Evolutionary conservation across 2,113 vertebrate genomes (phyloP).

Genomic region (Podilymbus podiceps): DNA sequence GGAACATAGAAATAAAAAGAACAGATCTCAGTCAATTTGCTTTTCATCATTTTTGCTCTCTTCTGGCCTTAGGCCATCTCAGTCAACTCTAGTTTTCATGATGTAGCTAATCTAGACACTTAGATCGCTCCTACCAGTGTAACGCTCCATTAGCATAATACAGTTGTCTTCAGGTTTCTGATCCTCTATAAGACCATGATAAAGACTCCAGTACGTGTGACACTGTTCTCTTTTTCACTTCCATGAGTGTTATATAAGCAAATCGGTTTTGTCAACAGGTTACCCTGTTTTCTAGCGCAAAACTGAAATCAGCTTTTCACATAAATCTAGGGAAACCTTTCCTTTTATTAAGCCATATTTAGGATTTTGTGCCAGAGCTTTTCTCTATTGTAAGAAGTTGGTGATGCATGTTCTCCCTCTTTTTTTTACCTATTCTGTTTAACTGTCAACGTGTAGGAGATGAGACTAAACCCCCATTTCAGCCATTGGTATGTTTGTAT

Average conservation of each 20-base stretch:
- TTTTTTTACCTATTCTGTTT: background rate
- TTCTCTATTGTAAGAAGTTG: background rate
- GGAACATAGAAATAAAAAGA: background rate
- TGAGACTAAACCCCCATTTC: background rate
- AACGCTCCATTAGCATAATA: background rate
- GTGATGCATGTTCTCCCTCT: background rate
- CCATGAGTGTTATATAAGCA: background rate
- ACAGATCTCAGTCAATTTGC: background rate
- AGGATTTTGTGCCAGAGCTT: background rate
- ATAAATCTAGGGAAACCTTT: background rate
- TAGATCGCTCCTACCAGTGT: background rate
- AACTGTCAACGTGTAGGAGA: background rate
- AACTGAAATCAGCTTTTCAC: background rate
- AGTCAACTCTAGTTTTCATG: background rate
- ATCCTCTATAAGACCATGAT: background rate
- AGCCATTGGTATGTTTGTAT: background rate
- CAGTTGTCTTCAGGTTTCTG: background rate
- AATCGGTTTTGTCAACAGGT: background rate
- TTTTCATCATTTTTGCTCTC: background rate
- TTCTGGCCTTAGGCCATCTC: background rate
- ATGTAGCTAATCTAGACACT: background rate
- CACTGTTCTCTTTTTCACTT: background rate
- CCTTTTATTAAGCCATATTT: background rate
- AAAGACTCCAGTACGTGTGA: background rate
- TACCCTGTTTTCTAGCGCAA: background rate